Conservation (phyloP, 2,113 vertebrate genomes). For the Melozone crissalis region DNA sequence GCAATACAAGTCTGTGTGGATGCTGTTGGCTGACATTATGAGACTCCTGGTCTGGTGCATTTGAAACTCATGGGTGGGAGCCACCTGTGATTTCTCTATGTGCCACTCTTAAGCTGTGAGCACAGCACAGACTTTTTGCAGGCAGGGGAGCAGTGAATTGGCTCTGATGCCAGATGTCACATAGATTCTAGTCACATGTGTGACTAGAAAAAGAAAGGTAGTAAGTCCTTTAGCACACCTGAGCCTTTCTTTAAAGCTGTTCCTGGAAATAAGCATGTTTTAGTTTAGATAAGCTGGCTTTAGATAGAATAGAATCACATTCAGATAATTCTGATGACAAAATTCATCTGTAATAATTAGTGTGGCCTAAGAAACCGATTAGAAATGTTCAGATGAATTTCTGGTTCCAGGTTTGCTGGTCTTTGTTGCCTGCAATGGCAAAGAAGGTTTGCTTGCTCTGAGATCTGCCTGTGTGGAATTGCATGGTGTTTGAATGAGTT, state of each 20-base stretch:
- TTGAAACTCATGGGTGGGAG: neutral
- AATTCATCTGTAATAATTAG: rapidly evolving
- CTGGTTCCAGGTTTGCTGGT: neutral
- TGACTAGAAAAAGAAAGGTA: neutral
- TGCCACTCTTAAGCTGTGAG: neutral
- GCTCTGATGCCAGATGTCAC: neutral
- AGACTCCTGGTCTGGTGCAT: neutral
- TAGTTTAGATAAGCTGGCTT: neutral
- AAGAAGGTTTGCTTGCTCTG: neutral
- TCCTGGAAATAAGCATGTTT: neutral
- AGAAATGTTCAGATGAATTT: neutral
- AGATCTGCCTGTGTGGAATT: neutral
- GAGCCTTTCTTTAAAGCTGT: neutral
- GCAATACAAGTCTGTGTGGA: neutral
- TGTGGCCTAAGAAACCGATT: neutral
- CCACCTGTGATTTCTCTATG: neutral
- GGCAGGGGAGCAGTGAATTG: neutral
- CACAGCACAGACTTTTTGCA: neutral
- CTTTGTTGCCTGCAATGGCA: neutral
- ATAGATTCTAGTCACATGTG: neutral
- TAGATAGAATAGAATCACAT: neutral
- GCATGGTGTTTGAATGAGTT: neutral
- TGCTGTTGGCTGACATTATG: neutral
- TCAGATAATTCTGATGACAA: neutral
- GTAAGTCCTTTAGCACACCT: neutral